Evolutionary conservation across 2,888 invertebrate genomes (phyloP), one percentile per base, ranked within the genome.

Genomic region (Aromia moschata): DNA sequence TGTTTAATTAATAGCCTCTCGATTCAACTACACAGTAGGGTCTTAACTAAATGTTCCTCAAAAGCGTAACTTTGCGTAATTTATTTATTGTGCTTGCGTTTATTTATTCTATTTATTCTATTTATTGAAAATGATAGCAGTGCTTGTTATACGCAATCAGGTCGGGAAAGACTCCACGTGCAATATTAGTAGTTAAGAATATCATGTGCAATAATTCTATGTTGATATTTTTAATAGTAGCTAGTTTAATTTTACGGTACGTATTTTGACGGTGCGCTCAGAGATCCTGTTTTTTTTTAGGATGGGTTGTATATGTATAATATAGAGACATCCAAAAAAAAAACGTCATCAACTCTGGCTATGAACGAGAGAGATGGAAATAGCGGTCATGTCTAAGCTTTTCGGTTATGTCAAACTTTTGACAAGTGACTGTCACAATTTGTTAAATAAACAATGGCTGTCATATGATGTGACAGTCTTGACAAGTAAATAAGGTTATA

Each of bases 151-250:
- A 62, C 55, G 52, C 41, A n/a, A 54, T 60, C 59, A 64, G 70
- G 70, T 64, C 67, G 70, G 70, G 71, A 68, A 53, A 46, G 52
- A 54, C 56, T 56, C 41, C 49, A 61, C 53, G 66, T 70, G 72
- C 70, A 70, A 70, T 70, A 62, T 64, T 69, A 69, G 60, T 43
- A 33, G 58, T 60, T 60, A 64, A 62, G 65, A 58, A 62, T 54
- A 58, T 51, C 33, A 64, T 66, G 68, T 68, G 68, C 68, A 68
- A 68, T 68, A 64, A 55, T 63, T 56, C 52, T 45, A 58, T 61
- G 60, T 66, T 64, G 64, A 65, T 65, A 66, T 65, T 65, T 61
- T 65, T 63, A 58, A 56, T 49, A 38, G 38, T 49, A 49, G 9
- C 9, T 47, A 47, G 25, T 2, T 33, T 33, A 33, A 11, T 4